These are phyloP conservation scores for Triplophysa bombifrons DNA, from an alignment of 2,797 vertebrate genomes.

Conservation along the genomic window DNA sequence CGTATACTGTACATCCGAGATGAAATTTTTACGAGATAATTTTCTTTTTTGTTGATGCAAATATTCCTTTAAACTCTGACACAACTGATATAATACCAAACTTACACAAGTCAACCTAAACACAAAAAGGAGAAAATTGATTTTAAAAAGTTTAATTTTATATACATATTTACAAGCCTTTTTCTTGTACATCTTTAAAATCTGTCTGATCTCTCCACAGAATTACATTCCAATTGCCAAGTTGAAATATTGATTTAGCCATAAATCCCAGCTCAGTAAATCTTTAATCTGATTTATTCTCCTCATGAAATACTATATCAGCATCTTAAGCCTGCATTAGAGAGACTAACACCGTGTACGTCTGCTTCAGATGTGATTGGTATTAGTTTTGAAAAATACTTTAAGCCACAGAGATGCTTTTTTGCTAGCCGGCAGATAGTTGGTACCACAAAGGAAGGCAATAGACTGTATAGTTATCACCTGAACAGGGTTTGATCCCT, in stretches of 20 bases:
- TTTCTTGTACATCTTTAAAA: slow-evolving; percentile 5
- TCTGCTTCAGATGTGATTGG: slow-evolving; percentile 7
- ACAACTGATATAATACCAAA: neutral
- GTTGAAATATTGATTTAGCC: slow-evolving; percentile 23
- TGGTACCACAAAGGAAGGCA: slow-evolving; percentile 87
- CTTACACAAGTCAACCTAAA: neutral
- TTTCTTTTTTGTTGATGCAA: no score
- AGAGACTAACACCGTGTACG: slow-evolving; percentile 15
- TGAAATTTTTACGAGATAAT: no score
- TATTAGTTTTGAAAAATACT: neutral
- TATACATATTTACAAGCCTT: neutral
- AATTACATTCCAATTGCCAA: slow-evolving; percentile 6
- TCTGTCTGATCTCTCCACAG: neutral
- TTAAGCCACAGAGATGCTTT: neutral
- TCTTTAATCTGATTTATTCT: slow-evolving; percentile 22
- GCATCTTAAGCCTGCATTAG: slow-evolving; percentile 11
- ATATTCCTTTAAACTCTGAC: neutral
- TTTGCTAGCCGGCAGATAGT: slow-evolving; percentile 42
- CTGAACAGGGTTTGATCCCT: slow-evolving; percentile 87
- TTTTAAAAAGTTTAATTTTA: neutral
- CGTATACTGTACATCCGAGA: no score
- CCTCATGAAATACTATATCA: slow-evolving; percentile 21
- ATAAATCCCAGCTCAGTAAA: slow-evolving; percentile 22
- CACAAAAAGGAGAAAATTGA: neutral
- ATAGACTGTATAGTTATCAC: slow-evolving; percentile 98